Evolutionary conservation across 2,797 vertebrate genomes (phyloP), one percentile per base, ranked within the genome.

Genomic region (Anguilla obscura): DNA sequence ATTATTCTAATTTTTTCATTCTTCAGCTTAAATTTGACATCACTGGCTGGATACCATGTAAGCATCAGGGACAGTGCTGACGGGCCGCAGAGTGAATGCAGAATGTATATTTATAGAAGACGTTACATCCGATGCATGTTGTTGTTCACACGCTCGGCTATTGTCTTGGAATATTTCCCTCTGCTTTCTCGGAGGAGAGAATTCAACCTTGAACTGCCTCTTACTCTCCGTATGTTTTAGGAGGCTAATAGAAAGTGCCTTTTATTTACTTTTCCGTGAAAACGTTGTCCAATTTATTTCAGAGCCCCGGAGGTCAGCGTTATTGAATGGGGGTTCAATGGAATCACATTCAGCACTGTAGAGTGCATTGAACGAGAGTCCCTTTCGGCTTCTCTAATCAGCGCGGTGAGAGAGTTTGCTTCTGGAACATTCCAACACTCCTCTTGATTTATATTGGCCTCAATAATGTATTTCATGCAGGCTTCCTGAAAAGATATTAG

Each of bases 241-340:
- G 30, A 85, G 27, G 30, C 79, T 56, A 85, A 85, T 36, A 85
- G 84, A 85, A 40, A 58, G 84, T 85, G 84, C 56, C 50, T 60
- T 56, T 56, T 58, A 85, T 60, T 85, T 85, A 60, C 56, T 85
- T 85, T 30, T 85, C 84, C 52, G 8, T 85, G 33, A 27, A 56
- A 56, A 85, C 30, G 7, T 58, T 85, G 84, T 85, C 84, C 84
- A 85, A 85, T 85, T 60, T 85, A 85, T 36, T 85, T 85, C 56
- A 85, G 84, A 58, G 54, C 84, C 52, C 52, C 4, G 14, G 27
- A 85, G 84, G 84, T 85, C 54, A 36, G 52, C 10, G 45, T 30
- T 85, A 60, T 85, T 85, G 52, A 85, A 85, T 85, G 84, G 82
- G 50, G 84, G 56, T 36, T 85, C 3, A 85, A 85, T 85, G 30